Conservation (phyloP, 2,797 vertebrate genomes). For the Sparidentex hasta region DNA sequence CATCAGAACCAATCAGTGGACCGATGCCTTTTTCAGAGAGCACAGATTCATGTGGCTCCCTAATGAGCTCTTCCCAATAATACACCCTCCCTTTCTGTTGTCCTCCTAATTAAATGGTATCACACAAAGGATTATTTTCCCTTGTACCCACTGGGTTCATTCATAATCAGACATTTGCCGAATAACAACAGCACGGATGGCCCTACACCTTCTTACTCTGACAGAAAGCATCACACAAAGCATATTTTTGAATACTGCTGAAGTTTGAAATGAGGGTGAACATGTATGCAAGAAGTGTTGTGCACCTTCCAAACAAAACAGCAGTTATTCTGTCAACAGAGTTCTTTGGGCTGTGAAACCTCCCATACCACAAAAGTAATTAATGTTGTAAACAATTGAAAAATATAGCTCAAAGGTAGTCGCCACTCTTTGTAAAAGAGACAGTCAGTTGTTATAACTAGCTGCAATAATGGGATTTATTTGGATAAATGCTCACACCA, state of each 20-base stretch:
- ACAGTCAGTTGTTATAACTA: neutral
- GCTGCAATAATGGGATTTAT: neutral
- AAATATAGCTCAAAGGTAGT: neutral
- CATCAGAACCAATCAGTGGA: constrained; percentile 60
- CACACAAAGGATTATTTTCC: constrained; percentile 69
- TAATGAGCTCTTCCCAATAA: constrained; percentile 71
- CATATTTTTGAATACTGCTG: neutral
- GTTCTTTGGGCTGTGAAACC: neutral
- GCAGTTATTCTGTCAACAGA: neutral
- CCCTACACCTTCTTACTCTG: constrained; percentile 17
- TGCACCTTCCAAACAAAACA: neutral
- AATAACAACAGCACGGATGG: constrained; percentile 43
- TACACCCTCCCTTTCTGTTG: neutral
- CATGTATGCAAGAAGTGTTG: neutral
- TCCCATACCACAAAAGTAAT: neutral
- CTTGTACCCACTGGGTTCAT: constrained; percentile 33
- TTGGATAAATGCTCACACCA: no score
- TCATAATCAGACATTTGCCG: constrained; percentile 53
- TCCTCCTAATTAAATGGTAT: constrained; percentile 65
- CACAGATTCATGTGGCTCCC: constrained; percentile 35
- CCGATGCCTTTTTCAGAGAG: constrained; percentile 42
- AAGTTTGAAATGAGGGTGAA: neutral
- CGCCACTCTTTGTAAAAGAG: neutral
- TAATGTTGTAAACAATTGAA: neutral
- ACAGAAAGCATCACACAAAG: neutral